phyloP scores from a whole-genome alignment of 1,140 invertebrate species.

The Drosophila triauraria region DNA sequence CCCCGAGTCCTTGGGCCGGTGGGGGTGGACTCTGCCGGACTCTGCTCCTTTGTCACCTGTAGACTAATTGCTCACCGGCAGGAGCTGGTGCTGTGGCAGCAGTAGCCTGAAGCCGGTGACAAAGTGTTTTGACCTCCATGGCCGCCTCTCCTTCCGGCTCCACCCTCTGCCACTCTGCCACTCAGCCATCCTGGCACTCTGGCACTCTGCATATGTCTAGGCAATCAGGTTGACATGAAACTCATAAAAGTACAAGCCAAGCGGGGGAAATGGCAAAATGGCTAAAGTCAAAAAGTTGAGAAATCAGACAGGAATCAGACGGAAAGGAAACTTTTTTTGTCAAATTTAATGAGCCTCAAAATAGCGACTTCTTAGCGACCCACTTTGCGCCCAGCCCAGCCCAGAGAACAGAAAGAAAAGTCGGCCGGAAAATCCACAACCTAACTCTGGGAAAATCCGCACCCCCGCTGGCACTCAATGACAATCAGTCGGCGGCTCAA shows the following conservation, averaged over 20 bases:
- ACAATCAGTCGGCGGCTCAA: constrained; percentile 43
- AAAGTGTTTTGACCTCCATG: constrained; percentile 51
- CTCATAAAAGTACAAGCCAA: constrained; percentile 38
- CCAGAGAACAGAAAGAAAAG: neutral
- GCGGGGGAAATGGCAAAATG: constrained; percentile 8
- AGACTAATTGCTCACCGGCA: constrained; percentile 58
- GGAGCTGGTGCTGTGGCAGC: constrained; percentile 9
- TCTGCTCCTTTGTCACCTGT: constrained; percentile 55
- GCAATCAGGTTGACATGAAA: constrained; percentile 68
- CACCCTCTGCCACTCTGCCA: neutral
- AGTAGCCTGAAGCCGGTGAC: constrained; percentile 35
- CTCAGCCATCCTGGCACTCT: neutral
- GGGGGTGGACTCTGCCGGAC: neutral
- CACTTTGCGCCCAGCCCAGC: neutral
- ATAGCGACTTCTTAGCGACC: constrained; percentile 39
- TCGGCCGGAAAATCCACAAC: constrained; percentile 7
- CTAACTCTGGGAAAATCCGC: neutral
- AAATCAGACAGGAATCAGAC: constrained; percentile 39
- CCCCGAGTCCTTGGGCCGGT: constrained; percentile 1
- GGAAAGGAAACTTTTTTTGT: constrained; percentile 62
- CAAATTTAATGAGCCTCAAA: constrained; percentile 79
- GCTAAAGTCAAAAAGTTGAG: constrained; percentile 46
- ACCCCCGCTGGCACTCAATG: neutral
- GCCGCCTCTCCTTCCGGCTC: neutral
- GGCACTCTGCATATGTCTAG: constrained; percentile 29